These are phyloP conservation scores for Megaceryle torquata DNA, from an alignment of 2,113 vertebrate genomes.

Conservation along the genomic window DNA sequence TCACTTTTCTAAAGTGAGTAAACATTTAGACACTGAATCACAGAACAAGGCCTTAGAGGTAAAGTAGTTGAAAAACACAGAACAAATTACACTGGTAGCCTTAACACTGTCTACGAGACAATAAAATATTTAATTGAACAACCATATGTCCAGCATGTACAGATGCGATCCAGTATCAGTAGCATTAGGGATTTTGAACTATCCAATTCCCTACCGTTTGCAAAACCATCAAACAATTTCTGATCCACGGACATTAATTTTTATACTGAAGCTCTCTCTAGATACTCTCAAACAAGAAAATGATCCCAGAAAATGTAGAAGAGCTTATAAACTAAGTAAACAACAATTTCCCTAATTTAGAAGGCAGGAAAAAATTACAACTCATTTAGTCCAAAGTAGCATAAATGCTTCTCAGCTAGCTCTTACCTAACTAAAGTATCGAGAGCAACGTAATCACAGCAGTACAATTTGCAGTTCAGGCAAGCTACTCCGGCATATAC, in stretches of 20 bases:
- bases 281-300: neutral
- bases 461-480: neutral
- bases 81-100: neutral
- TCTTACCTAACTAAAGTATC: neutral
- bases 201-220: neutral
- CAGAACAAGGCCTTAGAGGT: neutral
- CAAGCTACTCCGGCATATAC: neutral
- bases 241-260: neutral
- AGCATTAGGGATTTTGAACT: neutral
- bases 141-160: neutral
- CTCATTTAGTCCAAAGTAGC: neutral
- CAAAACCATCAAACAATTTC: neutral
- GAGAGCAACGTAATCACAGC: neutral
- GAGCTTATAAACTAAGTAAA: neutral
- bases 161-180: neutral
- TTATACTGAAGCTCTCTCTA: neutral
- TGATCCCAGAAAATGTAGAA: neutral
- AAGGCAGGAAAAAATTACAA: neutral
- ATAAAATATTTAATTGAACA: neutral
- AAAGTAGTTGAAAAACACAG: neutral
- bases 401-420: neutral
- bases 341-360: neutral
- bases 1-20: neutral
- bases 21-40: conserved; percentile 16
- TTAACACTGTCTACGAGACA: neutral